Base-by-base conservation (phyloP, 1,140 invertebrate species). In the Orius insidiosus region DNA sequence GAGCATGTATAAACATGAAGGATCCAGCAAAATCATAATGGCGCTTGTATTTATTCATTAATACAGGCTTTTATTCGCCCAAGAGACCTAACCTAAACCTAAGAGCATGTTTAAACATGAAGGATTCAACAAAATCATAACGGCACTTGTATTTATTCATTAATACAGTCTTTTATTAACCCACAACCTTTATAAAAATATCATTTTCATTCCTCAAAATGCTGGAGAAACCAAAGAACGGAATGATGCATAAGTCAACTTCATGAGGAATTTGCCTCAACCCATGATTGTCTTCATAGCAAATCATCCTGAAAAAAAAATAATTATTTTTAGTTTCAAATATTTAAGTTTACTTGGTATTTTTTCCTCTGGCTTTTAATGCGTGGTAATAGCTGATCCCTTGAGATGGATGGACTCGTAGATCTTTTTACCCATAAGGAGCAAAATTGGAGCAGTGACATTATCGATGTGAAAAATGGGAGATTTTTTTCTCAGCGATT, bases 351-450 rank as follows among this genome's bases (percentile, higher is more conserved):
- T 59, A 76, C 75, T 68, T 76, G 8, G 72, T 68, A 48, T 55
- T 57, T 10, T 71, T 68, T 42, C 76, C 75, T 9, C 36, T 16
- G 0, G 73, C 72, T 49, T 72, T 72, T 19, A 83, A 60, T 48
- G 70, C 63, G 51, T 72, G 63, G 53, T 77, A 78, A 63, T 76
- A 85, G 54, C 77, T 66, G 42, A 75, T 63, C 1, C 78, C 79
- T 63, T 87, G 84, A 57, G 67, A 72, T 11, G 70, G 63, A 9
- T 84, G 82, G 5, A 94, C 88, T 34, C 90, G 63, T 30, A 79
- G 62, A 65, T 95, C 90, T 54, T 80, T 18, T 72, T 73, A 2
- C 88, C 89, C 39, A 93, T 61, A 56, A 83, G 70, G 5, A 95
- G 58, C 7, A 90, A 64, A 3, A 82, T 80, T n/a, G 88, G 82